Evolutionary conservation across 1,140 invertebrate genomes (phyloP).

Genomic region (Lepidotrigona ventralis): DNA sequence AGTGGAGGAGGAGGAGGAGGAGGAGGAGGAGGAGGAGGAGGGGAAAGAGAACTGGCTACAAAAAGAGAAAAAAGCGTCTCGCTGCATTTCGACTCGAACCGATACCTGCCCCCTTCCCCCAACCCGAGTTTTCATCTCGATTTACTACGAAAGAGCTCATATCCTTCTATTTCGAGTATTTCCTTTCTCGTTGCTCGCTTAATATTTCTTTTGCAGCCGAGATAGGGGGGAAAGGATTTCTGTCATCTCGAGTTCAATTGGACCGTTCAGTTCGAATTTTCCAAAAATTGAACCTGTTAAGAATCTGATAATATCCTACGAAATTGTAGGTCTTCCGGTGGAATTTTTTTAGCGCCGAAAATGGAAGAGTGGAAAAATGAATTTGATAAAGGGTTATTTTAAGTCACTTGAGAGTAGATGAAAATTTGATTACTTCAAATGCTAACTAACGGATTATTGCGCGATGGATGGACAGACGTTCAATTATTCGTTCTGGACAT

Average conservation of each 20-base stretch:
- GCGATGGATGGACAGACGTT: too few species aligned
- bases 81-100: conserved; percentile 15
- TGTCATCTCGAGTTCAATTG: neutral
- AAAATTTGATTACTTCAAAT: too few species aligned
- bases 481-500: too few species aligned
- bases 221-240: neutral
- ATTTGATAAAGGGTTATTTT: too few species aligned
- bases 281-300: neutral
- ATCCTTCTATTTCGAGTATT: neutral
- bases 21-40: neutral
- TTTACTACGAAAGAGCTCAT: conserved; percentile 56
- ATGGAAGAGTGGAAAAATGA: too few species aligned
- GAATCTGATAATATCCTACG: neutral
- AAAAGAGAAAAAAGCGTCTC: neutral
- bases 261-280: neutral
- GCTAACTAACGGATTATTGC: too few species aligned
- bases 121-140: conserved; percentile 49
- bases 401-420: too few species aligned
- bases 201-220: conserved; percentile 4
- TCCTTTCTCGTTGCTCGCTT: conserved; percentile 4
- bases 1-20: neutral
- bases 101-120: conserved; percentile 10
- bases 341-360: neutral
- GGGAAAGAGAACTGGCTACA: too few species aligned
- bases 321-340: neutral